Base-by-base conservation (phyloP, 2,888 invertebrate species). In the Keiferia lycopersicella region DNA sequence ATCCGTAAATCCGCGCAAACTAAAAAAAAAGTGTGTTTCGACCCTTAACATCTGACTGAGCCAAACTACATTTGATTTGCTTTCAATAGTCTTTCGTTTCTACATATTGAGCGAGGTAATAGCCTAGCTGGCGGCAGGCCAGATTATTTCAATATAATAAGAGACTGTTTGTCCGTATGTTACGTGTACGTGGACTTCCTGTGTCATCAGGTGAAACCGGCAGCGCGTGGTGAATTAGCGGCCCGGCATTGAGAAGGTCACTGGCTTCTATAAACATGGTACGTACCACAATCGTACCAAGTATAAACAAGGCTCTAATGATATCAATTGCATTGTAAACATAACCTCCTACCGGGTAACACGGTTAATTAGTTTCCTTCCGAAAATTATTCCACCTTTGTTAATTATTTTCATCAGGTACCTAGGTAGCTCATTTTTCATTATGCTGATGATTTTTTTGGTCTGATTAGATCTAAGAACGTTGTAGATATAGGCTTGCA, bases 181-280 rank as follows among this genome's bases (percentile, higher is more conserved):
- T 11, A 12, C 34, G 10, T 63, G 30, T 39, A 59, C 62, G 71
- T 66, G 69, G 75, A 66, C 75, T 80, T 81, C 80, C 81, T 78
- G 77, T 78, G 74, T 74, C 76, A 69, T 74, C 76, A 81, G 78
- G 78, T 81, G 79, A 77, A 79, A 70, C 73, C 75, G 73, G 59
- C 81, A 76, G 75, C 75, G 82, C 84, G 83, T 82, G 76, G 69
- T 74, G 75, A 83, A 83, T 82, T 80, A 81, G 76, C 74, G 78
- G 76, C 74, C 74, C 69, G 75, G 74, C 81, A 80, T 75, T 77
- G 75, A 75, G 84, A 86, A 86, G 85, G 86, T 82, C 82, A 78
- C 77, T 75, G 76, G 77, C 79, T 77, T 73, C 71, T 66, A 68
- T 69, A 71, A 65, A 72, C 70, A 70, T 71, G 73, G 63, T 61